Percentiles rank a stretch among this genome's conserved stretches.
phyloP scores from a whole-genome alignment of 2,888 invertebrate genomes.

The Drosophila infuscata region DNA sequence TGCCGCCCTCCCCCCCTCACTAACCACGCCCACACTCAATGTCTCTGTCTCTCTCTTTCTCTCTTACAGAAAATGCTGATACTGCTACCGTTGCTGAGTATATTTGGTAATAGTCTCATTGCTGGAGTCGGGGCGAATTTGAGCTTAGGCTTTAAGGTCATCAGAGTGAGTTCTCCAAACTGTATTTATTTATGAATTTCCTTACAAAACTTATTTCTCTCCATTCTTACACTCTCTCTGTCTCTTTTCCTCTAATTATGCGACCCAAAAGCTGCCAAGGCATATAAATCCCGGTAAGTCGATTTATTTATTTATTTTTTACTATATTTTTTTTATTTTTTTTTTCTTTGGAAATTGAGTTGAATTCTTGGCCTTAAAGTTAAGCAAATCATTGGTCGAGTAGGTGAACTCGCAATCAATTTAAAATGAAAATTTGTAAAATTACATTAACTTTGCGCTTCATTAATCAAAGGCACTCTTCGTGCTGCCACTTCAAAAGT shows the following conservation, averaged over 20 bases:
- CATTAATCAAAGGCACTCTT: conserved; percentile 72
- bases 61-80: conserved; percentile 84
- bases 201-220: conserved; percentile 40
- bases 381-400: conserved; percentile 44
- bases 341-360: conserved; percentile 24
- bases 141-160: conserved; percentile 83
- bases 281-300: conserved; percentile 77
- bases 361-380: conserved; percentile 38
- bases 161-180: conserved; percentile 78
- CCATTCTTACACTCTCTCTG: not conserved
- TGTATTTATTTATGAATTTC: conserved; percentile 50
- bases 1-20: conserved; percentile 3
- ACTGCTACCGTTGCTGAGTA: conserved; percentile 83
- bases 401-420: conserved; percentile 53
- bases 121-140: conserved; percentile 83
- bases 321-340: conserved; percentile 10
- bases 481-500: conserved; percentile 43
- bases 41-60: conserved; percentile 15
- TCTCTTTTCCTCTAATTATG: conserved; percentile 43
- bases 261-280: conserved; percentile 64
- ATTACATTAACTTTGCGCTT: conserved; percentile 68
- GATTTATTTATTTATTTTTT: conserved; percentile 27
- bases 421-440: conserved; percentile 59
- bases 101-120: conserved; percentile 83
- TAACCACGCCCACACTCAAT: conserved; percentile 50